phyloP scores from a whole-genome alignment of 2,888 invertebrate genomes.

The Serrognathus titanus region DNA sequence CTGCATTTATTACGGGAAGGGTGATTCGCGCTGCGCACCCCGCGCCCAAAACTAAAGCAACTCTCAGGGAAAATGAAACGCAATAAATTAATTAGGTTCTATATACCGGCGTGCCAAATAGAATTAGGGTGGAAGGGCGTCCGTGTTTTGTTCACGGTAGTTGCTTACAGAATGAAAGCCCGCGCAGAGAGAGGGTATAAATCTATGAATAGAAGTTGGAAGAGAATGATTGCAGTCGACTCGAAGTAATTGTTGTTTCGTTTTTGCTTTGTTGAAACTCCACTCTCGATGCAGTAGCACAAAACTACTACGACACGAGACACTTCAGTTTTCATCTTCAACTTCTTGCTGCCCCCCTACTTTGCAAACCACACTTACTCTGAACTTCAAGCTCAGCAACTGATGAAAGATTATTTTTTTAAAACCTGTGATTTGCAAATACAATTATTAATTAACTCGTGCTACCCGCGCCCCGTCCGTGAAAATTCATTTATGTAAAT shows the following conservation, averaged over 20 bases:
- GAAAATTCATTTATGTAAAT: no score
- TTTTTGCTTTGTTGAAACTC: conserved; percentile 9
- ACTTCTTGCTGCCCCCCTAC: neutral
- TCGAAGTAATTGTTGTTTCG: conserved; percentile 22
- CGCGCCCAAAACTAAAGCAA: neutral
- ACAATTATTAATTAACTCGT: no score
- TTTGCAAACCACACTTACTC: no score
- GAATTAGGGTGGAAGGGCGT: conserved; percentile 27
- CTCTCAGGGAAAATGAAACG: conserved; percentile 38
- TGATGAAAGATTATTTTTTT: no score
- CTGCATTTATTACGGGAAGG: neutral
- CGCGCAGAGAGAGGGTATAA: conserved; percentile 22
- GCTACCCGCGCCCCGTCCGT: no score
- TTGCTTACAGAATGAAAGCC: conserved; percentile 20
- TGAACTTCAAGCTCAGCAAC: no score
- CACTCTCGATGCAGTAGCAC: neutral
- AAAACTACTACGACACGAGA: neutral
- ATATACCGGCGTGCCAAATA: conserved; percentile 37
- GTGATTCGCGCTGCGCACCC: neutral
- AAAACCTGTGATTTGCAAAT: no score
- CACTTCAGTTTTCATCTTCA: neutral
- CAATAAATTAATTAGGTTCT: conserved; percentile 45
- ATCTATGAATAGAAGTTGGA: conserved; percentile 16
- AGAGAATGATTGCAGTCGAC: conserved; percentile 18
- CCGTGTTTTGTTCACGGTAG: conserved; percentile 27